These are phyloP conservation scores for Actenoides lindsayi DNA, from an alignment of 2,113 vertebrate genomes.

Conservation along the genomic window DNA sequence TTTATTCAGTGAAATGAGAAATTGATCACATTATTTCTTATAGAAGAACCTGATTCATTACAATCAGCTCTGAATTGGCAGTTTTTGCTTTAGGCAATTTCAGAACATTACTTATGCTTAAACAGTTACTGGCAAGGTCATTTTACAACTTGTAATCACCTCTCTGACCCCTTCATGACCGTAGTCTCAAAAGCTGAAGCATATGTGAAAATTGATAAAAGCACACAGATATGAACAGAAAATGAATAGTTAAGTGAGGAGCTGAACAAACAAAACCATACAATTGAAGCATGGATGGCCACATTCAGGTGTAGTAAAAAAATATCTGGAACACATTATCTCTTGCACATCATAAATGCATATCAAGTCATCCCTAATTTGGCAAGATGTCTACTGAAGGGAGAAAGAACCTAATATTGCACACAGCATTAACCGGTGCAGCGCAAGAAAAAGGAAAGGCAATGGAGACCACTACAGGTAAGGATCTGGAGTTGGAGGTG, in stretches of 20 bases:
- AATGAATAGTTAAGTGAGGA: background rate
- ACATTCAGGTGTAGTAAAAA: background rate
- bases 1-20: slow-evolving; percentile 99
- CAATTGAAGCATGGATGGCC: background rate
- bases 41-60: slow-evolving; percentile 97
- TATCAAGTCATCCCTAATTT: background rate
- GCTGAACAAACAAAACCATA: background rate
- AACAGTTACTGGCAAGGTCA: slow-evolving; percentile 88
- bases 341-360: background rate
- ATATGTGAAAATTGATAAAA: background rate
- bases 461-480: background rate
- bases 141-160: slow-evolving; percentile 95
- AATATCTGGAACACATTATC: background rate
- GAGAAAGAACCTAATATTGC: background rate
- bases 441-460: background rate
- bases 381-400: background rate
- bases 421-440: background rate
- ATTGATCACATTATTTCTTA: slow-evolving; percentile 99
- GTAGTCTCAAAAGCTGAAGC: slow-evolving; percentile 58
- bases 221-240: background rate
- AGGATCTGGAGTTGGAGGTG: background rate
- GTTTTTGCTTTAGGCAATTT: slow-evolving; percentile 88
- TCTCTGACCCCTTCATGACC: slow-evolving; percentile 84
- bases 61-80: slow-evolving; percentile 98
- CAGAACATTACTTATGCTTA: slow-evolving; percentile 92